Evolutionary conservation across 2,888 invertebrate genomes (phyloP).

Genomic region (Coenonympha glycerion): DNA sequence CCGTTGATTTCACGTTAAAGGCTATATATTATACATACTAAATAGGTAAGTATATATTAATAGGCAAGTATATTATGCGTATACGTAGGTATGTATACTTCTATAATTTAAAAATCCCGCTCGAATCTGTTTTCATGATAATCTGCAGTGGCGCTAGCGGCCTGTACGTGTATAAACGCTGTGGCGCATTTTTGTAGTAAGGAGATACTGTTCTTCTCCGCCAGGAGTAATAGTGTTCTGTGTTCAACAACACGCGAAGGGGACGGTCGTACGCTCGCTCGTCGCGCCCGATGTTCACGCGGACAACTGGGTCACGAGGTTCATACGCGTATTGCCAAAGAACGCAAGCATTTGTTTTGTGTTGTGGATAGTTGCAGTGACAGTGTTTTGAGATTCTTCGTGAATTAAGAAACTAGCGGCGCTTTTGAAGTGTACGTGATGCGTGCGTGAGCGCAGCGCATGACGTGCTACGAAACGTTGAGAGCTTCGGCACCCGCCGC

Average conservation of each 20-base stretch:
- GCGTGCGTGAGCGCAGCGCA: slow-evolving; percentile 77
- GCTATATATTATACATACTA: too few species aligned
- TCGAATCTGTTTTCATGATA: too few species aligned
- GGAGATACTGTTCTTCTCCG: too few species aligned
- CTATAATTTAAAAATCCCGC: too few species aligned
- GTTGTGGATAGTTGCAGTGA: slow-evolving; percentile 58
- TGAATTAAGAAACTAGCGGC: slow-evolving; percentile 60
- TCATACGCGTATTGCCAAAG: slow-evolving; percentile 46
- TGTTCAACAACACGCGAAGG: slow-evolving; percentile 50
- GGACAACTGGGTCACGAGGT: slow-evolving; percentile 69
- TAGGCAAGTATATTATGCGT: too few species aligned
- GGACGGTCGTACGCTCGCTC: slow-evolving; percentile 48
- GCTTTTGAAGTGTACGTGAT: slow-evolving; percentile 73
- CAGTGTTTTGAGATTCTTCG: slow-evolving; percentile 47
- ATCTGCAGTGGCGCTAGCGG: too few species aligned
- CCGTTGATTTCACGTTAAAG: too few species aligned
- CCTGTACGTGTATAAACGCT: too few species aligned
- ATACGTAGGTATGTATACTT: too few species aligned
- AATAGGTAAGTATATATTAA: too few species aligned
- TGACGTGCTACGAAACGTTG: slow-evolving; percentile 77
- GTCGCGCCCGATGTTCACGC: slow-evolving; percentile 54
- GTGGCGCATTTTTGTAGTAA: too few species aligned
- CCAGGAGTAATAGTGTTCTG: too few species aligned
- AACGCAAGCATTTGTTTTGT: slow-evolving; percentile 43
- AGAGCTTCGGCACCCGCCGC: slow-evolving; percentile 74